Conservation (phyloP, 37 sponge, comb jelly and placozoan genomes). For the Halichondria panicea region DNA sequence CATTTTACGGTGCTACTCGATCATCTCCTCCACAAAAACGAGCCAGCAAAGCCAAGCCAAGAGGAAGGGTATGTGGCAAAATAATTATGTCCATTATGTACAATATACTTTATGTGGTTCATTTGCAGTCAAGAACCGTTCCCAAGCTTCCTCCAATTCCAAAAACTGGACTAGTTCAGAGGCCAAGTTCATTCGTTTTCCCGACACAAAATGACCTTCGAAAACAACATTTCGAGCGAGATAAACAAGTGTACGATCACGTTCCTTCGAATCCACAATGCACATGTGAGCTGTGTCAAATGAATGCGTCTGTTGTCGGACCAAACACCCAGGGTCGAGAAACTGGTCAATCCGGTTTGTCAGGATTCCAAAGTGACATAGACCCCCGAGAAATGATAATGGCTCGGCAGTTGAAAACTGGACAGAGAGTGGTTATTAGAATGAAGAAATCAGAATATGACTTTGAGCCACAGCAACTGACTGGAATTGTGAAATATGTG, state of each 20-base stretch:
- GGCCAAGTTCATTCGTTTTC: slow-evolving; percentile 17
- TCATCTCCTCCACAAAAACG: too few relatives aligned
- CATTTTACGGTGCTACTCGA: neutral
- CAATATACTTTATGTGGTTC: neutral
- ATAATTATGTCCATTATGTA: neutral
- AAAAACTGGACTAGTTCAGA: neutral
- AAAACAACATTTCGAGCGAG: slow-evolving; percentile 6
- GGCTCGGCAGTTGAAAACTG: slow-evolving; percentile 50
- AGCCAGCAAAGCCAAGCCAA: too few relatives aligned
- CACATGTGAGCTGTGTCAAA: slow-evolving; percentile 47
- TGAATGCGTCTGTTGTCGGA: slow-evolving; percentile 16
- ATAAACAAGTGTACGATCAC: slow-evolving; percentile 37
- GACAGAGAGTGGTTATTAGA: slow-evolving; percentile 68
- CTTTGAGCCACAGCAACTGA: slow-evolving; percentile 63
- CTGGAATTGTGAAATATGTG: slow-evolving; percentile 82
- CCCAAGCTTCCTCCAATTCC: slow-evolving; percentile 73
- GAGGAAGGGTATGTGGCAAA: neutral
- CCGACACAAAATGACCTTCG: slow-evolving; percentile 45
- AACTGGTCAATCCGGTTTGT: slow-evolving; percentile 6
- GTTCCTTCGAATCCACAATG: slow-evolving; percentile 59
- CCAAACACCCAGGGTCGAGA: neutral
- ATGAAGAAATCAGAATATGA: slow-evolving; percentile 83
- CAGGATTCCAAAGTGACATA: slow-evolving; percentile 15
- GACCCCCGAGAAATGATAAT: slow-evolving; percentile 31
- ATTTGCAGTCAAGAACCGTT: slow-evolving; percentile 37